phyloP scores from a whole-genome alignment of 2,113 vertebrate species.

The Cariama cristata region DNA sequence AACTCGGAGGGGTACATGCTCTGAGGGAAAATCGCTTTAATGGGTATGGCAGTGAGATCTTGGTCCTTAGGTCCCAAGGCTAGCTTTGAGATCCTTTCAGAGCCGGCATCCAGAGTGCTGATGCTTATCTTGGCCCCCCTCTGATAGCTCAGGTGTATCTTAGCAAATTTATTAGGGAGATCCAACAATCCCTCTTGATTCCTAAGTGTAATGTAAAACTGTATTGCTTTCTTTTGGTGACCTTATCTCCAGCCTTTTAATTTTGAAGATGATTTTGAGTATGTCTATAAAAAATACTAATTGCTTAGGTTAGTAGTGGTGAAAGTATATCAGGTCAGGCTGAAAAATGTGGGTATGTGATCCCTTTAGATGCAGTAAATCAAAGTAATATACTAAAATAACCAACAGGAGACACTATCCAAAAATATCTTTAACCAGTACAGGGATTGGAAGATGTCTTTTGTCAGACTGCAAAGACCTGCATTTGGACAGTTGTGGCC shows the following conservation, averaged over 20 bases:
- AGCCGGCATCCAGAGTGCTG: neutral
- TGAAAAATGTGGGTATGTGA: neutral
- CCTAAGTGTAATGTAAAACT: neutral
- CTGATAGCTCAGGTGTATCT: neutral
- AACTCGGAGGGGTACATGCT: neutral
- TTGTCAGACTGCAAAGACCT: neutral
- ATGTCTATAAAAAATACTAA: neutral
- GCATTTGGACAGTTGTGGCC: neutral
- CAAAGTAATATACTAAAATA: neutral
- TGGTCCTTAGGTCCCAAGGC: neutral
- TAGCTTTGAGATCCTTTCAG: neutral
- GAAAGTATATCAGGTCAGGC: neutral
- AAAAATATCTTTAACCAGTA: neutral
- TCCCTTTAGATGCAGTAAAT: neutral
- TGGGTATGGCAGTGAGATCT: neutral
- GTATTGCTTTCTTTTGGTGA: neutral
- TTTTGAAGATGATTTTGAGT: neutral
- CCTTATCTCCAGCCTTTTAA: neutral
- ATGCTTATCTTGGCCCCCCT: neutral
- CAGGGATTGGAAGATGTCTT: neutral
- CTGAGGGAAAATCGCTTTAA: neutral
- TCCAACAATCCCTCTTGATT: neutral
- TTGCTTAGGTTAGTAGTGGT: neutral
- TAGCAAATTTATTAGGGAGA: neutral
- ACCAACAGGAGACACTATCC: neutral